Base-by-base conservation (phyloP, 2,113 vertebrate genomes). In the Trogon melanurus region DNA sequence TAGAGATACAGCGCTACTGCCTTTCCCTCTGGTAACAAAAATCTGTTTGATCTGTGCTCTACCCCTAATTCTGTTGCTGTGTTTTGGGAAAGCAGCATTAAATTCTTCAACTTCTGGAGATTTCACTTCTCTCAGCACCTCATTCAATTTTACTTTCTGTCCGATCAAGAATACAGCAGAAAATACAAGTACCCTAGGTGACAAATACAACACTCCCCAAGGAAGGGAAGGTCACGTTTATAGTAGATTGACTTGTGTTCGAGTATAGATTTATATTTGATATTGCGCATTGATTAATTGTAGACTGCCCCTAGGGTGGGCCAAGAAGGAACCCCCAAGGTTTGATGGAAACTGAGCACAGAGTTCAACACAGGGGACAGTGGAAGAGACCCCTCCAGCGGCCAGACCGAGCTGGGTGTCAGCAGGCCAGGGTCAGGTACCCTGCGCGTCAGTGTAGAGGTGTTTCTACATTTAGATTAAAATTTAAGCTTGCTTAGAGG, bases 361-460 rank as follows among this genome's bases (percentile, higher is more conserved):
- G 5, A 12, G 32, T 10, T 5, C 27, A 4, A 1, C 30, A 5
- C 3, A 16, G 15, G 10, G 57, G 11, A 6, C 12, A 18, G 48
- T 0, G 29, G 38, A 12, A 27, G 47, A 27, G 41, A 56, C 19
- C 8, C 23, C 29, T 38, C 6, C n/a, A 9, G 5, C 0, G 21
- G 14, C 2, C 56, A 30, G 11, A 18, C 6, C 1, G 13, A 26
- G 32, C 38, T 1, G 4, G 3, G 62, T 1, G 38, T 2, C 36
- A 14, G 21, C 32, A 17, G 45, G 34, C 38, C 50, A 0, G 4
- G 38, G 1, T 1, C 25, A 4, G 32, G 30, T 0, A 23, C 3
- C 2, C 78, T 6, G 61, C 29, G 0, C 34, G 23, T 10, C 2
- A 11, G 5, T 0, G 5, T 0, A 6, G 45, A 3, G 5, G 3